Percentiles rank a stretch among this genome's conserved stretches.
phyloP scores from a whole-genome alignment of 2,888 invertebrate genomes.

The Drosophila kanekoi region DNA sequence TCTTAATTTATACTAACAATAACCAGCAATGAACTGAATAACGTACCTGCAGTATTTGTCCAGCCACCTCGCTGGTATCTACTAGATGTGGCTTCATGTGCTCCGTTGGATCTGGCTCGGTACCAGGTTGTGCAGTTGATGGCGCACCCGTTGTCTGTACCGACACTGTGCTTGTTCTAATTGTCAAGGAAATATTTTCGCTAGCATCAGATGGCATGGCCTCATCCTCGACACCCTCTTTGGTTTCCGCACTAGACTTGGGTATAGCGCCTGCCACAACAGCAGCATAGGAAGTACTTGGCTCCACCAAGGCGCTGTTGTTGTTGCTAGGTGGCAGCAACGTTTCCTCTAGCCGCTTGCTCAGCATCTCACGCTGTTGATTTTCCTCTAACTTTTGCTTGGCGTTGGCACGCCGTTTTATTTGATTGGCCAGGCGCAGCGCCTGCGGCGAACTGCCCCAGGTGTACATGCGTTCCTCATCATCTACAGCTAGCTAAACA shows the following conservation, averaged over 20 bases:
- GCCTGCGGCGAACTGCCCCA: constrained; percentile 93
- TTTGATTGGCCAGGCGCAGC: constrained; percentile 88
- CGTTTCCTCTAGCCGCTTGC: constrained; percentile 82
- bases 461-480: constrained; percentile 88
- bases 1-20: not conserved
- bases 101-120: constrained; percentile 81
- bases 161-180: constrained; percentile 13
- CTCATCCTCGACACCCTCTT: constrained; percentile 52
- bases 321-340: constrained; percentile 52
- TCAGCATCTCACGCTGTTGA: constrained; percentile 84
- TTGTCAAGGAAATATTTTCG: constrained; percentile 38
- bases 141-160: constrained; percentile 4
- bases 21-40: rapidly evolving
- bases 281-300: constrained; percentile 64
- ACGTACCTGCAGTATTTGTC: constrained; percentile 88
- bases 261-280: constrained; percentile 57
- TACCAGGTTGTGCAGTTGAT: constrained; percentile 1
- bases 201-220: constrained; percentile 50
- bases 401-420: constrained; percentile 87
- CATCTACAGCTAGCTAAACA: constrained; percentile 88
- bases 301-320: constrained; percentile 53
- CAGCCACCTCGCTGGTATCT: constrained; percentile 88
- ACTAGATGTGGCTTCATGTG: constrained; percentile 88
- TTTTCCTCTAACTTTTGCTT: constrained; percentile 86
- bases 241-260: constrained; percentile 49